Evolutionary conservation across 2,113 vertebrate genomes (phyloP).

Genomic region (Crotalus viridis): DNA sequence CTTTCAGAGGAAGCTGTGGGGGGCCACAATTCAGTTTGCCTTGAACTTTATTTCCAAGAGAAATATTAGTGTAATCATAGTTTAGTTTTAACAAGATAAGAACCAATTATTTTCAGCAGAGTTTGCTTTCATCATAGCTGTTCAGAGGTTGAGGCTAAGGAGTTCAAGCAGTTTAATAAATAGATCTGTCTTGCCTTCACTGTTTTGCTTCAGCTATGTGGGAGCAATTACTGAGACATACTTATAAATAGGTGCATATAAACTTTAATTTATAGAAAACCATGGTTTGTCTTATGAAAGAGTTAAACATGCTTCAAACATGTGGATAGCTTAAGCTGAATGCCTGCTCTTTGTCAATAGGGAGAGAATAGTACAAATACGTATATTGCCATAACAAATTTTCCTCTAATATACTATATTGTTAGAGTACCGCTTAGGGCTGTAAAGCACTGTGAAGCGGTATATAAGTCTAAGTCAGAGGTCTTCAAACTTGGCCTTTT

Average conservation of each 20-base stretch:
- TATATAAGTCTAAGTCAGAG: too few species aligned
- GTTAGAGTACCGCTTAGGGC: too few species aligned
- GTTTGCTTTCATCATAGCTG: neutral
- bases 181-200: neutral
- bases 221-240: neutral
- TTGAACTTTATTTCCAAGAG: conserved; percentile 65
- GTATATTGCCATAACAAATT: neutral
- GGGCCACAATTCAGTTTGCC: conserved; percentile 69
- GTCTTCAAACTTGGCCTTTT: too few species aligned
- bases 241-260: neutral
- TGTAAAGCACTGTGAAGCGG: too few species aligned
- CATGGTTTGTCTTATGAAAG: neutral
- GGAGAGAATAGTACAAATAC: neutral
- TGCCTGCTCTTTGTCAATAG: neutral
- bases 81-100: conserved; percentile 65
- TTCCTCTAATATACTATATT: neutral
- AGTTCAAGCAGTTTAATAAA: neutral
- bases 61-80: conserved; percentile 56
- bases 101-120: conserved; percentile 32
- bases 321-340: neutral
- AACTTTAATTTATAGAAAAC: neutral
- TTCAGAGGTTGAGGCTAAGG: neutral
- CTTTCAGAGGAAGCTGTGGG: conserved; percentile 74
- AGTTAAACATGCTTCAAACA: neutral
- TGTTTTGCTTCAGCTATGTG: neutral